Evolutionary conservation across 1,140 invertebrate species (phyloP), one percentile per base, ranked within the genome.

Genomic region (Drosophila funebris): DNA sequence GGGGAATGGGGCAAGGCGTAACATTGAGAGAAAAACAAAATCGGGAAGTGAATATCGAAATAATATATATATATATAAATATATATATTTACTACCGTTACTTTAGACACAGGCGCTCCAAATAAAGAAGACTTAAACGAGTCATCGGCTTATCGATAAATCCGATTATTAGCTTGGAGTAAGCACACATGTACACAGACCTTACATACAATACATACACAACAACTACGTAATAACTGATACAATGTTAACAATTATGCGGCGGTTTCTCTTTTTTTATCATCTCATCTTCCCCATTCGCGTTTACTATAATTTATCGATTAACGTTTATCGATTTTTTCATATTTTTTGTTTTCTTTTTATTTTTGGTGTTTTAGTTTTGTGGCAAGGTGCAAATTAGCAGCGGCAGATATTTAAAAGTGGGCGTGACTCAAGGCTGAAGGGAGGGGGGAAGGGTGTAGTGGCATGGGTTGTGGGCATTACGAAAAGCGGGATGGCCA

Each of bases 171-270:
- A 37, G 63, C 67, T 60, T 37, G 76, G 71, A 81, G 80, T 73
- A 69, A 83, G 79, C 79, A 83, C 80, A 84, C 80, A 84, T 73
- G 68, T 80, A 84, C 77, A 85, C 80, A 88, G 37, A 63, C 60
- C 83, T 85, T 85, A 87, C 82, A 87, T 78, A 82, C 82, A 72
- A 87, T 88, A 87, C 83, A 87, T 87, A 87, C 82, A 87, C 82
- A 87, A 87, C 82, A 87, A 88, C 82, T 87, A 87, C 82, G 74
- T 82, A 88, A 88, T 87, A 87, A 87, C 82, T 85, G 83, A 87
- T 87, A 88, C 78, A 85, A 85, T 88, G 74, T 88, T 87, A 87
- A 87, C 82, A 87, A 88, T 88, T 88, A 87, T 82, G 82, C 82
- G 71, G 82, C 83, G 82, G 78, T 76, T 64, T 43, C 66, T 72